Evolutionary conservation across 2,888 invertebrate genomes (phyloP), one percentile per base, ranked within the genome.

Genomic region (Scaptomyza flava): DNA sequence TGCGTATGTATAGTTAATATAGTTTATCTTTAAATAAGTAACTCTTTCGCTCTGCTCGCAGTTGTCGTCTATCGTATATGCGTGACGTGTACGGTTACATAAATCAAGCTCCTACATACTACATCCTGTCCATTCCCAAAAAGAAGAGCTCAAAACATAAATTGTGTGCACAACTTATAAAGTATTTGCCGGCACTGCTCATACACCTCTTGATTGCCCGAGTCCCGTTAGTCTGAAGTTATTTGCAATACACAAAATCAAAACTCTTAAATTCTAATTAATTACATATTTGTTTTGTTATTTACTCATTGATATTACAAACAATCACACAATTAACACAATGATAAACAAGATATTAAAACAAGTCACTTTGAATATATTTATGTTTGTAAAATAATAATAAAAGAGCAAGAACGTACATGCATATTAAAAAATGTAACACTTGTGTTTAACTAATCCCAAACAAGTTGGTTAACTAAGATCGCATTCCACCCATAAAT

Each of bases 321-420:
- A 17, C 17, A 17, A 17, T 17, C 17, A 17, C 17, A 17, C 17
- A 17, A 17, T 17, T 17, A 69, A 42, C 64, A 51, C 46, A 48
- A 58, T 59, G 54, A 64, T 41, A 67, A 68, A 63, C 42, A 57
- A 73, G 64, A 77, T 54, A 65, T 62, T 61, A 57, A 63, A 63
- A 58, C 46, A 42, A 43, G 12, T 31, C 61, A 73, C 46, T 74
- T 71, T 62, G 53, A 63, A 69, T 72, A 85, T 75, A 69, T 72
- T 82, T 75, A 82, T 79, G 69, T 84, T 77, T 83, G 87, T 87
- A 86, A 79, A 83, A 72, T 63, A 82, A 77, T 84, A 77, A 81
- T 78, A 57, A 73, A 69, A 54, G 56, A 63, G 62, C 64, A 65
- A 81, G 48, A 52, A 33, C 12, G 33, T 84, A 63, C 17, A 60